Base-by-base conservation (phyloP, 2,888 invertebrate species). In the Andrena hattorfiana region DNA sequence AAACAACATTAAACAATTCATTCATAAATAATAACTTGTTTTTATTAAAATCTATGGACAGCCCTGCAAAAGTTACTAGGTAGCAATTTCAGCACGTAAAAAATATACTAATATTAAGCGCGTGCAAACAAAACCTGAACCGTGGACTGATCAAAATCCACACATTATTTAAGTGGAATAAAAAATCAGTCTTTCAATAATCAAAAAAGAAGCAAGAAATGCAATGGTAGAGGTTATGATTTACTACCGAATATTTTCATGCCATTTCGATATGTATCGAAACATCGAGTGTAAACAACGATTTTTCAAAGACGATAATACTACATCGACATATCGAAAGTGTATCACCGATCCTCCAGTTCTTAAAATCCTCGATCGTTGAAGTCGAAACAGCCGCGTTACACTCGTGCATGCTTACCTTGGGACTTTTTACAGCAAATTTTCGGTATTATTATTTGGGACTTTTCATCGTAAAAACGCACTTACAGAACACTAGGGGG, bases 391-490 rank as follows among this genome's bases (percentile, higher is more conserved):
- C 6, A 10, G 60, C 28, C 64, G 6, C 35, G 7, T 42, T 26
- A 77, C 32, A 30, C 23, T 67, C 26, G 23, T 56, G 68, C 56
- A 56, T 63, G 54, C 60, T 71, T 54, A 72, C n/a, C 60, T 48
- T 60, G 20, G 28, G 13, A 62, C n/a, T 59, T 64, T 30, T 66
- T 20, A 56, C 10, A 66, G 42, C 2, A 23, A 0, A n/a, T 59
- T 51, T 51, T 26, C 60, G 35, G 16, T 64, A n/a, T n/a, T n/a
- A n/a, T n/a, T n/a, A n/a, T n/a, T n/a, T n/a, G n/a, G n/a, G n/a
- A n/a, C n/a, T 30, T 48, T 56, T 7, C 23, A 3, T 35, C 48
- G 23, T 20, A 23, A 26, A 42, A 13, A 56, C 23, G 56, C 10
- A 56, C 10, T 26, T 56, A 42, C 42, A 42, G 42, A 42, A 16